Evolutionary conservation across 1,140 invertebrate genomes (phyloP).

Genomic region (Neuroterus valhalla): DNA sequence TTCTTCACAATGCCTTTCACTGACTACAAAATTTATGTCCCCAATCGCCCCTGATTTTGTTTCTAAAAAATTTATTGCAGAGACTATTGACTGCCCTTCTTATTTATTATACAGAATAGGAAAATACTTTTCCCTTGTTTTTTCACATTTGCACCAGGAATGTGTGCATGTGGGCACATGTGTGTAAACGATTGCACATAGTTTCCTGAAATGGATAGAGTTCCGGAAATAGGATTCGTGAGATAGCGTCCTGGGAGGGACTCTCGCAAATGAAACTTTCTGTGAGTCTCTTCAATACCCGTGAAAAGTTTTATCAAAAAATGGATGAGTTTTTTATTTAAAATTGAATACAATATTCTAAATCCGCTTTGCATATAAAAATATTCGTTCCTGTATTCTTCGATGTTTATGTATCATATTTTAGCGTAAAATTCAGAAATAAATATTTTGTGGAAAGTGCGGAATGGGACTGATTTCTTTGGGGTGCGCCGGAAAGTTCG

Average conservation of each 20-base stretch:
- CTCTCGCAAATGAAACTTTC: conserved; percentile 15
- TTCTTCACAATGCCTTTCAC: too few species aligned
- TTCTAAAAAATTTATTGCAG: too few species aligned
- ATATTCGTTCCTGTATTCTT: too few species aligned
- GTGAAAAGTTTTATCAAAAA: conserved; percentile 21
- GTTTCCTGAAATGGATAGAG: conserved; percentile 26
- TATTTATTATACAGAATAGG: conserved; percentile 19
- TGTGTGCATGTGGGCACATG: conserved; percentile 13
- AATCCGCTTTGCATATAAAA: too few species aligned
- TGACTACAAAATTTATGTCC: too few species aligned
- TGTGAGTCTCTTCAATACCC: background rate
- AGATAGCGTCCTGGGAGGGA: conserved; percentile 8
- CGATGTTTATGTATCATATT: too few species aligned
- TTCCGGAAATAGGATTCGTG: conserved; percentile 25
- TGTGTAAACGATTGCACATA: conserved; percentile 27
- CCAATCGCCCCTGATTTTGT: too few species aligned
- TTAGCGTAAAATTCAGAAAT: too few species aligned
- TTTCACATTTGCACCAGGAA: conserved; percentile 11
- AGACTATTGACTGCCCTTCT: background rate
- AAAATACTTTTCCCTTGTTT: conserved; percentile 13
- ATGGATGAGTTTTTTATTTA: background rate
- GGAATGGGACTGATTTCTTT: too few species aligned
- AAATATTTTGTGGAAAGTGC: too few species aligned
- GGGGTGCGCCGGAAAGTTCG: too few species aligned
- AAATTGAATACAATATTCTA: too few species aligned